Conservation (phyloP, 2,888 invertebrate species). For the Drosophila bunnanda region DNA sequence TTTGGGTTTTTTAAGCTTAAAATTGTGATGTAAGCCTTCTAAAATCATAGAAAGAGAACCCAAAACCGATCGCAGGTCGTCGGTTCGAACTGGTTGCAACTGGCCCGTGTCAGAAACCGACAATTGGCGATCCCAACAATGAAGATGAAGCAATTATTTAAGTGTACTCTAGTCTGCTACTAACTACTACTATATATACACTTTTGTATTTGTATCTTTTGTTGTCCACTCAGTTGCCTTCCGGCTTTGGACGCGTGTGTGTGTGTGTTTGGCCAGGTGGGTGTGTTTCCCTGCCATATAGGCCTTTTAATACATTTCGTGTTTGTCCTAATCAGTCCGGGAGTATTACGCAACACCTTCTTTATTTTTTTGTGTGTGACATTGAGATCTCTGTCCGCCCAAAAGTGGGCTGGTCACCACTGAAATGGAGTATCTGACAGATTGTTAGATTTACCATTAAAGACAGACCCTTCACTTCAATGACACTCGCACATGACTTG, state of each 20-base stretch:
- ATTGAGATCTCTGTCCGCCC: constrained; percentile 15
- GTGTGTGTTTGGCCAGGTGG: constrained; percentile 27
- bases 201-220: constrained; percentile 27
- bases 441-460: constrained; percentile 3
- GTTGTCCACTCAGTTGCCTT: constrained; percentile 57
- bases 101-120: constrained; percentile 23
- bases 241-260: constrained; percentile 41
- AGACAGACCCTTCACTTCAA: constrained; percentile 30
- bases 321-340: constrained; percentile 14
- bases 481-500: constrained; percentile 18
- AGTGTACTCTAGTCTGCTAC: constrained; percentile 37
- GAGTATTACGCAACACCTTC: constrained; percentile 25
- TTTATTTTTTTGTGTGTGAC: constrained; percentile 12
- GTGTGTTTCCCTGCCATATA: constrained; percentile 19
- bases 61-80: constrained; percentile 21
- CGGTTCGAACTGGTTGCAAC: constrained; percentile 69
- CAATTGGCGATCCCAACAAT: constrained; percentile 29
- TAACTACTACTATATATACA: too few relatives aligned
- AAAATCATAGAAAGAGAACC: constrained; percentile 3
- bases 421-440: background rate
- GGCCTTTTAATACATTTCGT: constrained; percentile 5
- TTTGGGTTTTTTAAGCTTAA: constrained; percentile 43
- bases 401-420: constrained; percentile 39
- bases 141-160: constrained; percentile 63
- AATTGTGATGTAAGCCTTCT: constrained; percentile 63